phyloP scores from a whole-genome alignment of 2,888 invertebrate genomes.

The Subacronicta megacephala region DNA sequence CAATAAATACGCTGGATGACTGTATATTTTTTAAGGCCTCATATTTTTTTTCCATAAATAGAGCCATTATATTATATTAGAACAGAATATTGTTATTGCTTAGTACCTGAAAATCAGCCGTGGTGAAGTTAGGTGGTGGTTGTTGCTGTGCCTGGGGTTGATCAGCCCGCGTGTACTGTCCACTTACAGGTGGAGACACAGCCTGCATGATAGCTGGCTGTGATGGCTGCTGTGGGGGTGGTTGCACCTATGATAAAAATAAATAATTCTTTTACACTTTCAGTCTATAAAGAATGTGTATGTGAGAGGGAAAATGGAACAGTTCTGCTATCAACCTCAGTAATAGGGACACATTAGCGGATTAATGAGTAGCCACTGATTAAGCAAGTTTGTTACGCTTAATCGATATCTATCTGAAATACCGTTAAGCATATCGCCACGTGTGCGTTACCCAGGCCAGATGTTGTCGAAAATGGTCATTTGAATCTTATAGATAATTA shows the following conservation, averaged over 20 bases:
- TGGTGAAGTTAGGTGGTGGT: constrained; percentile 90
- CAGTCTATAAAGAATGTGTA: too few species aligned
- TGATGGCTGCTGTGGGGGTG: constrained; percentile 80
- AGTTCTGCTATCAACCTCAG: too few species aligned
- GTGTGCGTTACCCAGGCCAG: too few species aligned
- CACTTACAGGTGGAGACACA: constrained; percentile 89
- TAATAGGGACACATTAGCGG: too few species aligned
- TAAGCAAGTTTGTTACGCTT: constrained; percentile 32
- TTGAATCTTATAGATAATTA: too few species aligned
- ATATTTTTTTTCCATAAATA: too few species aligned
- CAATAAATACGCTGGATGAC: too few species aligned
- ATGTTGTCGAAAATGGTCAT: too few species aligned
- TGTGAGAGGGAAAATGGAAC: too few species aligned
- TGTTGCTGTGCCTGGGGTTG: constrained; percentile 88
- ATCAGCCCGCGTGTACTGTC: constrained; percentile 90
- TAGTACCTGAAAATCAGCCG: constrained; percentile 93
- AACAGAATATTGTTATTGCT: too few species aligned
- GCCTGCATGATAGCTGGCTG: constrained; percentile 96
- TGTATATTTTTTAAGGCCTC: too few species aligned
- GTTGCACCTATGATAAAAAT: constrained; percentile 24
- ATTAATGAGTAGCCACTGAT: constrained; percentile 29
- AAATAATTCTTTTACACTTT: neutral
- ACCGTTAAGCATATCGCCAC: constrained; percentile 67
- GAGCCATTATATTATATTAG: too few species aligned
- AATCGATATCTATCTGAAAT: constrained; percentile 50